Conservation (phyloP, 2,888 invertebrate genomes). For the Leuctra nigra region DNA sequence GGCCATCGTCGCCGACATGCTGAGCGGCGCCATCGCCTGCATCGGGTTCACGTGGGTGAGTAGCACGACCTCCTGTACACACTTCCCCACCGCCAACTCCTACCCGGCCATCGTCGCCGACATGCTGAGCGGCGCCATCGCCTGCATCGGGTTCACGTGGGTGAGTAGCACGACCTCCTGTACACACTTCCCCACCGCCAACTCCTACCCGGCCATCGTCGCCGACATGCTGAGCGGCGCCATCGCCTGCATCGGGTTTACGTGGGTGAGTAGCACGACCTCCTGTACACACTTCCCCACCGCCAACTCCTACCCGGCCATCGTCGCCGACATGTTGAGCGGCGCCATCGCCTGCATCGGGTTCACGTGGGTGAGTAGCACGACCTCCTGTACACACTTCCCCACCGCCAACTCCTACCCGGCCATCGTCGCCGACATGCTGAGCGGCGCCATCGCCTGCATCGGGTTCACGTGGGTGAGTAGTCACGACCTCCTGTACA, state of each 20-base stretch:
- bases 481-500: too few relatives aligned
- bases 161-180: too few relatives aligned
- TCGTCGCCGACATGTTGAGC: conserved; percentile 44
- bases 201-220: not conserved
- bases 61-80: too few relatives aligned
- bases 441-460: conserved; percentile 59
- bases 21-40: conserved; percentile 90
- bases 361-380: conserved; percentile 84
- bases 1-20: conserved; percentile 61
- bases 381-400: too few relatives aligned
- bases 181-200: too few relatives aligned
- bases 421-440: conserved; percentile 89
- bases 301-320: too few relatives aligned
- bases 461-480: too few relatives aligned
- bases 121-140: conserved; percentile 90
- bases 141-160: conserved; percentile 95
- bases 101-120: conserved; percentile 49
- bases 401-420: too few relatives aligned
- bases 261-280: conserved; percentile 83
- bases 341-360: conserved; percentile 94
- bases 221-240: conserved; percentile 90
- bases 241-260: conserved; percentile 93
- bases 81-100: too few relatives aligned
- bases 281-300: too few relatives aligned
- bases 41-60: conserved; percentile 95